These are phyloP conservation scores for Paralvinella palmiformis DNA, from an alignment of 1,140 invertebrate species.

Conservation along the genomic window DNA sequence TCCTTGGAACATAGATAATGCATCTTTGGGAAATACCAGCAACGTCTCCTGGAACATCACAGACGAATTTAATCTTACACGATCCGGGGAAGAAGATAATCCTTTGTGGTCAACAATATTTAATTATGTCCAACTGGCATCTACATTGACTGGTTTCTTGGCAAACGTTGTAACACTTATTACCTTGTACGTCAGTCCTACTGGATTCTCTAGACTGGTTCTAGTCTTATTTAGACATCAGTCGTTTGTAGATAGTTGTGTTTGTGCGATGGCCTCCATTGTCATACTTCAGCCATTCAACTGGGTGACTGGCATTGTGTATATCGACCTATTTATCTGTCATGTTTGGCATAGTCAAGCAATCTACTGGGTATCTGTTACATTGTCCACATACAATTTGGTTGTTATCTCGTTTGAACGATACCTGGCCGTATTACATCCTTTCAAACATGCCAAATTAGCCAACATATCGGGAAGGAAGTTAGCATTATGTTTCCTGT, in stretches of 20 bases:
- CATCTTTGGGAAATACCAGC: no score
- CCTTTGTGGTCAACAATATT: no score
- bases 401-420: slow-evolving; percentile 9
- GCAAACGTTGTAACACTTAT: slow-evolving; percentile 1
- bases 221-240: slow-evolving; percentile 6
- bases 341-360: slow-evolving; percentile 14
- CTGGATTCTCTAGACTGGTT: slow-evolving; percentile 6
- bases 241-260: slow-evolving; percentile 5
- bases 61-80: no score
- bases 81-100: no score
- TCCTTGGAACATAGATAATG: no score
- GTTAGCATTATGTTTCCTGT: background rate
- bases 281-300: slow-evolving; percentile 3
- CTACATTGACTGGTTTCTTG: background rate
- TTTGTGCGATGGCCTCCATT: background rate
- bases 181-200: background rate
- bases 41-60: no score
- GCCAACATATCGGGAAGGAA: background rate
- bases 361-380: slow-evolving; percentile 14
- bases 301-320: slow-evolving; percentile 7
- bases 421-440: slow-evolving; percentile 7
- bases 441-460: background rate
- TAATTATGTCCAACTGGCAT: background rate
- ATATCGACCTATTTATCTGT: slow-evolving; percentile 10
- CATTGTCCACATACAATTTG: slow-evolving; percentile 14